phyloP scores from a whole-genome alignment of 2,797 vertebrate species.

The Bryconaethiops microstoma region DNA sequence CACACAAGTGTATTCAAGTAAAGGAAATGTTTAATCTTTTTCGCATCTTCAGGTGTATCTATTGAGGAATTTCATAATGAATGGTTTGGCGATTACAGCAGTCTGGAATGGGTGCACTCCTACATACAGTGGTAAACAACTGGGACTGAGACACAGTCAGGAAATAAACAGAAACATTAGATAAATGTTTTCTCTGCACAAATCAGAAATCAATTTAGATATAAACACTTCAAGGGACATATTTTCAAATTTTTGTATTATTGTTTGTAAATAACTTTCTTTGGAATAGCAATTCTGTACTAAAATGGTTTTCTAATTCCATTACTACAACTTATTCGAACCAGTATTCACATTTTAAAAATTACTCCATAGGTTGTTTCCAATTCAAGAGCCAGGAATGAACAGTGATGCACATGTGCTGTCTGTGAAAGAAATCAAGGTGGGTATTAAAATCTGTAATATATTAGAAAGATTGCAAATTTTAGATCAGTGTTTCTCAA shows the following conservation, averaged over 20 bases:
- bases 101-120: slow-evolving; percentile 84
- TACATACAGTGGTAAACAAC: slow-evolving; percentile 91
- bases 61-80: slow-evolving; percentile 75
- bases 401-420: slow-evolving; percentile 81
- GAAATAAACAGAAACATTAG: too few relatives aligned
- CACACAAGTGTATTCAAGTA: neutral
- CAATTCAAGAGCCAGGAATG: slow-evolving; percentile 87
- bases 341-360: neutral
- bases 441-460: slow-evolving; percentile 55
- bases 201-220: too few relatives aligned
- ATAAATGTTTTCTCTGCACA: too few relatives aligned
- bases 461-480: neutral
- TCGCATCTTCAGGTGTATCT: slow-evolving; percentile 66
- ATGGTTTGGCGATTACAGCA: slow-evolving; percentile 75
- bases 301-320: neutral
- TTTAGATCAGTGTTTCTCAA: too few relatives aligned
- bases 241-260: too few relatives aligned
- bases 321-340: neutral
- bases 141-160: too few relatives aligned
- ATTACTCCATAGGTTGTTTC: slow-evolving; percentile 85
- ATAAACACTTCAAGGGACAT: too few relatives aligned
- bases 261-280: too few relatives aligned
- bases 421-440: slow-evolving; percentile 82
- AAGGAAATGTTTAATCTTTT: neutral
- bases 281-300: too few relatives aligned